Base-by-base conservation (phyloP, 2,113 vertebrate species). In the Acanthisitta chloris region DNA sequence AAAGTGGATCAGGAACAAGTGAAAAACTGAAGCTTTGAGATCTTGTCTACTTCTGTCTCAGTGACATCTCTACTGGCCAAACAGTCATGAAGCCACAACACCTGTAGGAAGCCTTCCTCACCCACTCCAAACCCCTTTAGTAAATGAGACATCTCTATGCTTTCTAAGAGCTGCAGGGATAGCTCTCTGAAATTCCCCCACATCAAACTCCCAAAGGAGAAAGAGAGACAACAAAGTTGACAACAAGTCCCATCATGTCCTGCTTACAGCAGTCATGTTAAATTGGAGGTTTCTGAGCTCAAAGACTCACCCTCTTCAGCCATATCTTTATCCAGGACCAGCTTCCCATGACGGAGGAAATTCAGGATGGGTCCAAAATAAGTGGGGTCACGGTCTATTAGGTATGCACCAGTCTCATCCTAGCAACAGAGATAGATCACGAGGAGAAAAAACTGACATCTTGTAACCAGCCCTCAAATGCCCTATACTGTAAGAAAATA, bases 311-410 rank as follows among this genome's bases (percentile, higher is more conserved):
- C 99, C 98, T 99, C 99, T 96, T 99, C 99, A 36, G 99, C 99
- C 97, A 99, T 98, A 93, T 99, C 98, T 98, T 99, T 99, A 98
- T 99, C 99, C 97, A 99, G 97, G 72, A 99, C 99, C 97, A 99
- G 98, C 86, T 99, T 99, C 69, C 99, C 99, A 45, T 99, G 99
- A 69, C 99, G 98, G 70, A 99, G 97, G 96, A 99, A 99, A 98
- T 99, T 99, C 90, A 99, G 98, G 95, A 99, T 99, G 65, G 99
- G 99, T n/a, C 99, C 99, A 65, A 99, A 99, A 97, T 99, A 99
- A 81, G 99, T 99, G 46, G 99, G 99, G 94, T 99, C 99, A 20
- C 99, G 98, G 98, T 99, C 99, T 43, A 99, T 99, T 84, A 99
- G 98, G 66, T 99, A 99, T 34, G 99, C 99, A n/a, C 99, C 99